Evolutionary conservation across 2,797 vertebrate genomes (phyloP).

Genomic region (Lagodon rhomboides): DNA sequence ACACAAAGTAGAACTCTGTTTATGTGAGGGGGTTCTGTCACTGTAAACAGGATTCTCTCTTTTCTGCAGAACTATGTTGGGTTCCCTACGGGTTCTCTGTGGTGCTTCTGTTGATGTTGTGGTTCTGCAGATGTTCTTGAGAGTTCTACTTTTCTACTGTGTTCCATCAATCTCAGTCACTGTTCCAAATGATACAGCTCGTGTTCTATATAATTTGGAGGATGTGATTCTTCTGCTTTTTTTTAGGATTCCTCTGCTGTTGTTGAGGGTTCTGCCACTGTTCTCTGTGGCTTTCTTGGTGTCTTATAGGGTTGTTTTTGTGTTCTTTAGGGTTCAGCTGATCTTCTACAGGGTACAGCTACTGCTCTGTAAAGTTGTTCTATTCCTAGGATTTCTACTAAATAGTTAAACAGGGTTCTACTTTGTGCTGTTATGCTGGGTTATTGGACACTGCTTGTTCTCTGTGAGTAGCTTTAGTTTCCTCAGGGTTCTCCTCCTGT

Average conservation of each 20-base stretch:
- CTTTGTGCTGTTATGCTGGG: neutral
- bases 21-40: neutral
- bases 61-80: neutral
- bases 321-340: neutral
- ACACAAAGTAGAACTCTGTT: neutral
- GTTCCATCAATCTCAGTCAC: neutral
- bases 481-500: neutral
- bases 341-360: neutral
- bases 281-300: neutral
- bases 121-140: neutral
- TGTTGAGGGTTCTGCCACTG: neutral
- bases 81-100: neutral
- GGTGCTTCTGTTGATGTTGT: neutral
- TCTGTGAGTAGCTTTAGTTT: neutral
- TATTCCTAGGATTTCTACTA: neutral
- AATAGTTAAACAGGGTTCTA: neutral
- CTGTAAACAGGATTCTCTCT: neutral
- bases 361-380: neutral
- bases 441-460: neutral
- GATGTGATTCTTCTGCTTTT: neutral
- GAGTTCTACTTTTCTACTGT: neutral
- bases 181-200: slow-evolving; percentile 2
- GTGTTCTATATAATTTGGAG: no score
- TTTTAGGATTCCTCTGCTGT: neutral
- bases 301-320: neutral